These are phyloP conservation scores for Apamea crenata DNA, from an alignment of 2,888 invertebrate genomes.

Conservation along the genomic window DNA sequence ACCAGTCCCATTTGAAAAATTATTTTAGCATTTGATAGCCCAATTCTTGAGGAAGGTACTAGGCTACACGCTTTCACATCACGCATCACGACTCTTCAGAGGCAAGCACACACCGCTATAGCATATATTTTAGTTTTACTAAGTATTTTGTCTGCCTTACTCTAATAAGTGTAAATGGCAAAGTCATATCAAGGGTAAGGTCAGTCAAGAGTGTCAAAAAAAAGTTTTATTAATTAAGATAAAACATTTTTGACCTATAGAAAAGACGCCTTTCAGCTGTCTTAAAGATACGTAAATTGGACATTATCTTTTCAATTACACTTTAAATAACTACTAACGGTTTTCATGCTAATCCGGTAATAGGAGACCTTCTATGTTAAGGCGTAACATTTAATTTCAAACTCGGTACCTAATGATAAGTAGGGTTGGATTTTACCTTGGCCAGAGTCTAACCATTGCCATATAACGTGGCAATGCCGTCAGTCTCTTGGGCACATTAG, in stretches of 20 bases:
- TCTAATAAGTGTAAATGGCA: neutral
- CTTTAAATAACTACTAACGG: slow-evolving; percentile 12
- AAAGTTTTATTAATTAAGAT: neutral
- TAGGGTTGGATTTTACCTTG: too few relatives aligned
- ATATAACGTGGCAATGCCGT: too few relatives aligned
- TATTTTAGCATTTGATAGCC: neutral
- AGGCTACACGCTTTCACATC: neutral
- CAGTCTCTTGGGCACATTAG: too few relatives aligned
- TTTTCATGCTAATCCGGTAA: neutral
- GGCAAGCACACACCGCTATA: too few relatives aligned
- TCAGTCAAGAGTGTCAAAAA: neutral
- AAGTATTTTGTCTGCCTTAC: neutral
- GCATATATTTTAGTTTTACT: neutral
- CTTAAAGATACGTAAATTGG: slow-evolving; percentile 1
- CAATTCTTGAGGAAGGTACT: neutral
- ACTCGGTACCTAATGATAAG: neutral
- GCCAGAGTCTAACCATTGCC: too few relatives aligned
- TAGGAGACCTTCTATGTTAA: neutral
- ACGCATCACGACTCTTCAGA: too few relatives aligned
- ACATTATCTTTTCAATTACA: slow-evolving; percentile 9
- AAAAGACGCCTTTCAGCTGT: neutral
- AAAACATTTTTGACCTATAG: neutral
- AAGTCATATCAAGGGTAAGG: neutral
- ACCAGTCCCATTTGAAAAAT: too few relatives aligned
- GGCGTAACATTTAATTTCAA: slow-evolving; percentile 2